Base-by-base conservation (phyloP, 1,140 invertebrate genomes). In the Saccostrea cuccullata region DNA sequence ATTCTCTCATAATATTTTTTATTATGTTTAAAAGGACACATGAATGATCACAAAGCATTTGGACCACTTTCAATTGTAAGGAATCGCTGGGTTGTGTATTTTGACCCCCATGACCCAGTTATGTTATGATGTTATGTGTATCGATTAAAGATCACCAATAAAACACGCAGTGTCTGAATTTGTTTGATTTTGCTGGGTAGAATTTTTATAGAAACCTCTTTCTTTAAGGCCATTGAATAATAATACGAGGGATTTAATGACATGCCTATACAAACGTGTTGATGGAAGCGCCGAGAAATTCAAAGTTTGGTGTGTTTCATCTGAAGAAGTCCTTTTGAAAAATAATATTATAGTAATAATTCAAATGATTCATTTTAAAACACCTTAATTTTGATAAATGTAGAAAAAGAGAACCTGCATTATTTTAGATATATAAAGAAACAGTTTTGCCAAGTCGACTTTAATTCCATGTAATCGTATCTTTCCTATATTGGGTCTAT, bases 11-110 rank as follows among this genome's bases (percentile, higher is more conserved):
- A 26, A 23, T 73, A 77, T 77, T 77, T 26, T 77, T 77, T 23
- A 64, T 77, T 23, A 30, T 30, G 26, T 77, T 77, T 77, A 77
- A 77, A 77, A 36, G 70, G 70, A 77, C 70, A 77, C 11, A 9
- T 77, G 70, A 77, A 77, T 36, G 26, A 36, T 12, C 17, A n/a
- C 26, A 26, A 15, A 26, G 12, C 67, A 20, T 8, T 36, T 13
- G 30, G 70, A 30, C 26, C 11, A 36, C 70, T 77, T 77, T 77
- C 70, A 36, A 12, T 77, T 77, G 26, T 77, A 30, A 13, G 11
- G 23, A 30, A 12, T 26, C 70, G 26, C 30, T 77, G 47, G 23
- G 15, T 77, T 15, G 13, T 12, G 70, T n/a, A 64, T 64, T 64
- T 20, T 20, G 17, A 64, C 47, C 17, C 15, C 58, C 5, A 20